Evolutionary conservation across 2,797 vertebrate genomes (phyloP), one percentile per base, ranked within the genome.

Genomic region (Cheirogaleus major): DNA sequence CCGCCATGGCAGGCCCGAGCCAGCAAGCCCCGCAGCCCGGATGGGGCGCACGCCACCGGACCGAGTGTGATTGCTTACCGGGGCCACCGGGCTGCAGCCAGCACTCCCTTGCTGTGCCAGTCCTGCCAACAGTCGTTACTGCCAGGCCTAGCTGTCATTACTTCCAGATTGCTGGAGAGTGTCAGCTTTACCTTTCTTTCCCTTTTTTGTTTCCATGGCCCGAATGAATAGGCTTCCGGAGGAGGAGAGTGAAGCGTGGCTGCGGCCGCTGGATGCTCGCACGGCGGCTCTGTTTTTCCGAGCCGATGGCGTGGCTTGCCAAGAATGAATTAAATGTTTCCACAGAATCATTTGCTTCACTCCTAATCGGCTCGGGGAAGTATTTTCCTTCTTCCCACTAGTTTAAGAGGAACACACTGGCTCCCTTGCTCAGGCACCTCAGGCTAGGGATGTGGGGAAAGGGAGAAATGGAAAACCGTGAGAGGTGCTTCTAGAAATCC

Each of bases 241-340:
- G 91, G 13, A 84, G 85, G 23, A 94, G 32, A 7, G 87, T 30
- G 27, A 95, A 94, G 55, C 2, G 1, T 1, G 96, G 97, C 15
- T 81, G 75, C 61, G 93, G 14, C 72, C 72, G 59, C 61, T 30
- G 5, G 12, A 11, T 13, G 79, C 38, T 48, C 14, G 35, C 7
- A 45, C 25, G 20, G 38, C 1, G 1, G 20, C 50, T 81, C 83
- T 80, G 86, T 27, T 15, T 81, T 84, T 83, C n/a, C 87, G 27
- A 22, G 79, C 18, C 17, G 38, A 1, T 22, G n/a, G 2, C 2
- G 25, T 13, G 63, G 23, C 30, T 95, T 45, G 45, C 72, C 91
- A 91, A 92, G 61, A 97, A 59, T 55, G 93, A 91, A 76, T 88
- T 57, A 85, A 87, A 35, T 48, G 45, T 91, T 82, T 96, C 84